Percentiles rank a stretch among this genome's conserved stretches.
Evolutionary conservation across 2,113 vertebrate genomes (phyloP).

Genomic region (Hyperopisus bebe): DNA sequence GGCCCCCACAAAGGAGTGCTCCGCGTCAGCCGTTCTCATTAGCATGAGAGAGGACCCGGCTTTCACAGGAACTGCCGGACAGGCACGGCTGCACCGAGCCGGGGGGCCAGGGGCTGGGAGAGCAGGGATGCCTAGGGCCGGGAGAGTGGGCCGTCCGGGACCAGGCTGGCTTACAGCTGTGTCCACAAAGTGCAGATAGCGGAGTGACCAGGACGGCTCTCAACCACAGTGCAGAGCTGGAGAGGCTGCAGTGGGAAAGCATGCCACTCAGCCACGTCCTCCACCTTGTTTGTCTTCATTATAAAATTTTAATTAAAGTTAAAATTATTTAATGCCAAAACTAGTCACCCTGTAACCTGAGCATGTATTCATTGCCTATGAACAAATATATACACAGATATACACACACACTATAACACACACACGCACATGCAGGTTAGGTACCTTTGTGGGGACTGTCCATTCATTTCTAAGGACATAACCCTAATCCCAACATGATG

Average conservation of each 20-base stretch:
- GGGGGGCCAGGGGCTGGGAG: not conserved
- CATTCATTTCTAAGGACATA: not conserved
- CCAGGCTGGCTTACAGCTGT: not conserved
- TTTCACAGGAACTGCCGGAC: constrained; percentile 12
- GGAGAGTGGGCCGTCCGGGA: not conserved
- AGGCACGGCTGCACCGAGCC: constrained; percentile 32
- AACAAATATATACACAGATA: not conserved
- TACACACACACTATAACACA: not conserved
- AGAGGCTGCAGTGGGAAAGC: not conserved
- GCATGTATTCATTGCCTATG: not conserved
- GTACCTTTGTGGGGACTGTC: not conserved
- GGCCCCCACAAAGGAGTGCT: constrained; percentile 53
- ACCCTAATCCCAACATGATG: not conserved
- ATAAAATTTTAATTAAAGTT: not conserved
- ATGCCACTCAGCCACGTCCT: not conserved
- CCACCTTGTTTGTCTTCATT: not conserved
- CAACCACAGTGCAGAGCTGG: not conserved
- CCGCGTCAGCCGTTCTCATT: constrained; percentile 45
- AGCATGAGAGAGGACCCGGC: constrained; percentile 38
- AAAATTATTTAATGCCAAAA: not conserved
- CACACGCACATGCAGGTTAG: not conserved
- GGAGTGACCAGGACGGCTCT: not conserved
- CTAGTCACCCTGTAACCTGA: not conserved
- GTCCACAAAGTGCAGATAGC: constrained; percentile 2
- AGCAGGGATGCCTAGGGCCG: not conserved